Base-by-base conservation (phyloP, 2,113 vertebrate species). In the Delphinus delphis region DNA sequence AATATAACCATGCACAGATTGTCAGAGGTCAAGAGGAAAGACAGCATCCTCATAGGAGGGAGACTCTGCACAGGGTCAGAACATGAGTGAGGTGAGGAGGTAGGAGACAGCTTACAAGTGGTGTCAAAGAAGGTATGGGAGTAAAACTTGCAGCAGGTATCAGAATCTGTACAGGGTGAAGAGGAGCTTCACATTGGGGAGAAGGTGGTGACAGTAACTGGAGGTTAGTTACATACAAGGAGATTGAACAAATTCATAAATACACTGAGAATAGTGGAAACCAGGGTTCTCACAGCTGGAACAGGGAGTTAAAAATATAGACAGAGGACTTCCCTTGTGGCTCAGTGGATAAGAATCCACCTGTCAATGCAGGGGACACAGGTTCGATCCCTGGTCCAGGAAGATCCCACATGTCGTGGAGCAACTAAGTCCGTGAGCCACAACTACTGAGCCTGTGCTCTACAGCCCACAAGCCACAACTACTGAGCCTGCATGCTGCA, bases 191-290 rank as follows among this genome's bases (percentile, higher is more conserved):
- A 23, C 20, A 7, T 36, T 47, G 31, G 41, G 9, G 31, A 62
- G 15, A 23, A 33, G 36, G 1, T 14, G 5, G n/a, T 18, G 7
- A n/a, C 28, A 3, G 20, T 33, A 12, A 12, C 1, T 9, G 5
- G 7, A 23, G 5, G 5, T 2, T 20, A 55, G 25, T 67, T 23
- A 67, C 25, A 3, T 18, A 11, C 0, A 28, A 8, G 33, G 5
- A 33, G 23, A 67, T 25, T 91, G 47, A 94, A n/a, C 38, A 62
- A 73, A 87, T 47, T 15, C 26, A 41, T 67, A 67, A 38, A 44
- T 81, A n/a, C 26, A 6, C 12, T 28, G 79, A 38, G 13, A 26
- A 11, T 2, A 38, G 67, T n/a, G 38, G 21, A 41, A 33, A n/a
- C 31, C 25, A 28, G 3, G 11, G 38, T 18, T 50, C 53, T 44